These are phyloP conservation scores for Diarsia mendica DNA, from an alignment of 2,888 invertebrate species.

Conservation along the genomic window DNA sequence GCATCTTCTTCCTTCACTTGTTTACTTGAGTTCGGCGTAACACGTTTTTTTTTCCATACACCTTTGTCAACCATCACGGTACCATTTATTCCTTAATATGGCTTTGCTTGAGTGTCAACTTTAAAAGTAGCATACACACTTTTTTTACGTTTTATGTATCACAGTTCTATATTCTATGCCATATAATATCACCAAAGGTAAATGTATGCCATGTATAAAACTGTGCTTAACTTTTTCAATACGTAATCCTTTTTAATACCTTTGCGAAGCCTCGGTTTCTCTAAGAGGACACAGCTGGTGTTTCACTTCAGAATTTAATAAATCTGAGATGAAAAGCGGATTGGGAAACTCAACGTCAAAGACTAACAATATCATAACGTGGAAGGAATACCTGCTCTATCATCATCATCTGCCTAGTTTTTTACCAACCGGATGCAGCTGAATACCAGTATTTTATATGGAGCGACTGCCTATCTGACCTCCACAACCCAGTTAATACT, in stretches of 20 bases:
- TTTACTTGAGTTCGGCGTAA: no score
- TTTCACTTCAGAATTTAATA: slow-evolving; percentile 16
- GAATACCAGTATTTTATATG: no score
- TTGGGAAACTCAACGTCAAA: slow-evolving; percentile 6
- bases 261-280: not conserved
- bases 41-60: no score
- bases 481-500: no score
- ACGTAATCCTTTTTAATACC: slow-evolving; percentile 20
- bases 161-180: not conserved
- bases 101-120: no score
- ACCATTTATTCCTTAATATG: no score
- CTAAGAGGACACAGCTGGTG: slow-evolving; percentile 9
- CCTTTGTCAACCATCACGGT: no score
- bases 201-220: not conserved
- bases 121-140: not conserved
- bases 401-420: no score
- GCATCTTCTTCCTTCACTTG: no score
- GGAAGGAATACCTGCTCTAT: not conserved
- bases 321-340: not conserved
- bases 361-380: not conserved
- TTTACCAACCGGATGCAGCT: no score
- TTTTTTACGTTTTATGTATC: not conserved
- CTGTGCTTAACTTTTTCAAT: not conserved
- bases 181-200: not conserved
- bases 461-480: no score